Evolutionary conservation across 64 coral and sea anemone species (phyloP).

Genomic region (Dendronephthya gigantea): DNA sequence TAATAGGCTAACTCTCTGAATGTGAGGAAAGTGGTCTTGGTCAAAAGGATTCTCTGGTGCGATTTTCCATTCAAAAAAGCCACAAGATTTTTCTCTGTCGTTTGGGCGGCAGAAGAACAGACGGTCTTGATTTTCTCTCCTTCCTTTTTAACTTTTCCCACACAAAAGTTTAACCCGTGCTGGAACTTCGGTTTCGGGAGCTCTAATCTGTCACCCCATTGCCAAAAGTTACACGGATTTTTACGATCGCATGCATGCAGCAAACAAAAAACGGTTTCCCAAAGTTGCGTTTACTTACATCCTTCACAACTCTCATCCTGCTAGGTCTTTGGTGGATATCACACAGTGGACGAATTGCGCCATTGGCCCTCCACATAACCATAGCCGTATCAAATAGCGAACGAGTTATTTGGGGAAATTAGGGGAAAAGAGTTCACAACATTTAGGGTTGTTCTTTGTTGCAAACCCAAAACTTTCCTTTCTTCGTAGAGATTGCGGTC

Average conservation of each 20-base stretch:
- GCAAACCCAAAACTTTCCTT: neutral
- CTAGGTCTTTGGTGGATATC: neutral
- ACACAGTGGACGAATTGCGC: neutral
- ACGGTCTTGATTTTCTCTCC: neutral
- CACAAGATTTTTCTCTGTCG: neutral
- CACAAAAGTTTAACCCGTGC: neutral
- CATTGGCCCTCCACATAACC: neutral
- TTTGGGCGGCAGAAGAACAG: no score
- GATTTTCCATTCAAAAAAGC: neutral
- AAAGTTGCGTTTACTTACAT: neutral
- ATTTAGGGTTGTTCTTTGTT: neutral
- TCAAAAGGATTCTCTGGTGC: neutral
- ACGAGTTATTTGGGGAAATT: neutral
- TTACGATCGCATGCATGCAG: neutral
- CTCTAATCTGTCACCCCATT: neutral
- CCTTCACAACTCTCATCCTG: slow-evolving; percentile 3
- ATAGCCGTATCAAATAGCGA: neutral
- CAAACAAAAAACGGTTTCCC: slow-evolving; percentile 1
- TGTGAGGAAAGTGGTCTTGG: neutral
- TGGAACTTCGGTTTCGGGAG: neutral
- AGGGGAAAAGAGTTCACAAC: neutral
- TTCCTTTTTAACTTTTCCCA: neutral
- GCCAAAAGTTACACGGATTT: neutral
- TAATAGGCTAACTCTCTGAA: neutral
- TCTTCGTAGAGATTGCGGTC: neutral